phyloP scores from a whole-genome alignment of 2,797 vertebrate species.

The Ciconia nigra region DNA sequence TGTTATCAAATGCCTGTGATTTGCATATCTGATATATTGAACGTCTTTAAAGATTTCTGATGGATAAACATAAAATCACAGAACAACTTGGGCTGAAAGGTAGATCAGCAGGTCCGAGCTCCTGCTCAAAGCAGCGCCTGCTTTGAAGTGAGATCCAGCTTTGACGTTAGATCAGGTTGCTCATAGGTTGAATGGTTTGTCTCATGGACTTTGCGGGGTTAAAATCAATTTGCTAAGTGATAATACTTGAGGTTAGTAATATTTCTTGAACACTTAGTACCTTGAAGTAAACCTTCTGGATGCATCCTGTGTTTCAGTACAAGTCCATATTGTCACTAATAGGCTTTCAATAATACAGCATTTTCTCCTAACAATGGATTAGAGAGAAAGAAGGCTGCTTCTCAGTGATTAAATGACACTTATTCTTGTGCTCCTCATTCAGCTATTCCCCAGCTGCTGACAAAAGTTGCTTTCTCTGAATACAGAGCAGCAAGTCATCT shows the following conservation, averaged over 20 bases:
- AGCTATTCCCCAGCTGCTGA: not conserved
- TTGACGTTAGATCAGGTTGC: not conserved
- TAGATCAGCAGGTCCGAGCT: not conserved
- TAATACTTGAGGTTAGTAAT: not conserved
- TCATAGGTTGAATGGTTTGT: accelerated
- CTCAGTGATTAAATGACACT: not conserved
- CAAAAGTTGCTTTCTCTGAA: slow-evolving; percentile 29
- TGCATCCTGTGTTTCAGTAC: not conserved
- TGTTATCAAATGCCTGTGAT: not conserved
- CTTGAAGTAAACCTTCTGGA: not conserved
- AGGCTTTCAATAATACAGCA: not conserved
- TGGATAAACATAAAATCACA: not conserved
- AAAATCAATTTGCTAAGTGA: not conserved
- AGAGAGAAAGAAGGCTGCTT: not conserved
- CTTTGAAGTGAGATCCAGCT: not conserved
- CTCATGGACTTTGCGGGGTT: not conserved
- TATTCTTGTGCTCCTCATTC: not conserved
- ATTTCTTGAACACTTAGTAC: not conserved
- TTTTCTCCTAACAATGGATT: not conserved
- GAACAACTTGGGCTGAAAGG: not conserved
- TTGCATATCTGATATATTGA: not conserved
- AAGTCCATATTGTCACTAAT: not conserved
- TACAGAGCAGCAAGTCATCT: not conserved
- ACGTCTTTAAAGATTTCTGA: not conserved
- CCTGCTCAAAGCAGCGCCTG: not conserved